These are phyloP conservation scores for Prunella strophiata DNA, from an alignment of 2,797 vertebrate species.

Conservation along the genomic window DNA sequence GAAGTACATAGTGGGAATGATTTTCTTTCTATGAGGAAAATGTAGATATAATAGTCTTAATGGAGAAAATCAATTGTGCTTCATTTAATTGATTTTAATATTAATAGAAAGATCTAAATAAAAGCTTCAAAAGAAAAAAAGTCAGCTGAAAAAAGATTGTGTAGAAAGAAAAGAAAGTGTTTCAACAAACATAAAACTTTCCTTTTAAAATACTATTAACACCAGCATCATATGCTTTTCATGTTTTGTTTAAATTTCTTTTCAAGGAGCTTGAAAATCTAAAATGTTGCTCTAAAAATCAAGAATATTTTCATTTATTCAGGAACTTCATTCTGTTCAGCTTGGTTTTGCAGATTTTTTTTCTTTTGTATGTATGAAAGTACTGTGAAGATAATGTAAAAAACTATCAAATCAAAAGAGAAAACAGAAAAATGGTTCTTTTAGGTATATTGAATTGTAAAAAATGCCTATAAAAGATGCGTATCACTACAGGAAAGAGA, in stretches of 20 bases:
- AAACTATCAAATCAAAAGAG: not conserved
- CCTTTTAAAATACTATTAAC: not conserved
- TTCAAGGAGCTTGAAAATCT: not conserved
- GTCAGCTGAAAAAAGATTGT: accelerated
- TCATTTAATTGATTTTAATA: not conserved
- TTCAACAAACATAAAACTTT: not conserved
- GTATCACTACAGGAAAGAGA: not conserved
- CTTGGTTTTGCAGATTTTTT: not conserved
- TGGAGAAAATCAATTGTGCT: not conserved
- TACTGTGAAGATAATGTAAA: not conserved
- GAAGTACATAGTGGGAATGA: not conserved
- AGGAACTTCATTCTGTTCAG: not conserved
- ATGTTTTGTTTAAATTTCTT: not conserved
- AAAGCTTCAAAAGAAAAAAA: not conserved
- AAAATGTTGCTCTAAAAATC: not conserved
- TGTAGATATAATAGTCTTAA: not conserved
- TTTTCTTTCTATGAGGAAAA: not conserved
- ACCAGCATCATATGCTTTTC: not conserved
- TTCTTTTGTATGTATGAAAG: not conserved
- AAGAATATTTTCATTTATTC: not conserved
- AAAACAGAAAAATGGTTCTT: not conserved
- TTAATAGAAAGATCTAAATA: not conserved
- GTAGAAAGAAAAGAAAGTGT: not conserved
- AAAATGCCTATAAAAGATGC: not conserved
- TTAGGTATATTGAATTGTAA: not conserved